Evolutionary conservation across 1,140 invertebrate genomes (phyloP).

Genomic region (Chironomus tepperi): DNA sequence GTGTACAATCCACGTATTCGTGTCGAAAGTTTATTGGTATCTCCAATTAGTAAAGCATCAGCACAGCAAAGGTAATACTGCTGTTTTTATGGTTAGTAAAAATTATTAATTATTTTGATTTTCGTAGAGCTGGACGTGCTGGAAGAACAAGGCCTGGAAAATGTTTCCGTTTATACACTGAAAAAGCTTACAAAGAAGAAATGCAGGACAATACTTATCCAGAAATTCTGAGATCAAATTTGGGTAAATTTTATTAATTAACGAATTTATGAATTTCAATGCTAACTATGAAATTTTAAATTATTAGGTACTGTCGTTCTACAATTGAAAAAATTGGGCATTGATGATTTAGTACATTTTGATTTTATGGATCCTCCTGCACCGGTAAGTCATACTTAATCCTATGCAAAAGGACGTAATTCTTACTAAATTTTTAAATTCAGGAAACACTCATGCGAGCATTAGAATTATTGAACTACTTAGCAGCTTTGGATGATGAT

Average conservation of each 20-base stretch:
- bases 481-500: slow-evolving; percentile 85
- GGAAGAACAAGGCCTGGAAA: slow-evolving; percentile 91
- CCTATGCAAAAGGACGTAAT: no score
- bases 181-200: slow-evolving; percentile 93
- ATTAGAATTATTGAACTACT: slow-evolving; percentile 89
- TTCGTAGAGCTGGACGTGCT: slow-evolving; percentile 75
- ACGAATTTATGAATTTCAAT: neutral
- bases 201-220: slow-evolving; percentile 99
- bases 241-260: neutral
- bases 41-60: slow-evolving; percentile 96
- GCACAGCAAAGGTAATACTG: slow-evolving; percentile 66
- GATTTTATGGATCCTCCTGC: slow-evolving; percentile 99
- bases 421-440: neutral
- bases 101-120: neutral
- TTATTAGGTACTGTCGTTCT: slow-evolving; percentile 72
- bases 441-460: slow-evolving; percentile 92
- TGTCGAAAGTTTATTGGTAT: slow-evolving; percentile 91
- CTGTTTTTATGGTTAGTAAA: neutral
- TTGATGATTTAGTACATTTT: slow-evolving; percentile 96
- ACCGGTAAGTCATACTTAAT: slow-evolving; percentile 43
- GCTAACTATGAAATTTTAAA: neutral
- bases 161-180: slow-evolving; percentile 93
- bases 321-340: slow-evolving; percentile 80
- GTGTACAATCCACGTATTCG: slow-evolving; percentile 90
- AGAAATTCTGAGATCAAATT: slow-evolving; percentile 64